These are phyloP conservation scores for Parazoanthus swiftii DNA, from an alignment of 92 coral and sea anemone genomes.

Conservation along the genomic window DNA sequence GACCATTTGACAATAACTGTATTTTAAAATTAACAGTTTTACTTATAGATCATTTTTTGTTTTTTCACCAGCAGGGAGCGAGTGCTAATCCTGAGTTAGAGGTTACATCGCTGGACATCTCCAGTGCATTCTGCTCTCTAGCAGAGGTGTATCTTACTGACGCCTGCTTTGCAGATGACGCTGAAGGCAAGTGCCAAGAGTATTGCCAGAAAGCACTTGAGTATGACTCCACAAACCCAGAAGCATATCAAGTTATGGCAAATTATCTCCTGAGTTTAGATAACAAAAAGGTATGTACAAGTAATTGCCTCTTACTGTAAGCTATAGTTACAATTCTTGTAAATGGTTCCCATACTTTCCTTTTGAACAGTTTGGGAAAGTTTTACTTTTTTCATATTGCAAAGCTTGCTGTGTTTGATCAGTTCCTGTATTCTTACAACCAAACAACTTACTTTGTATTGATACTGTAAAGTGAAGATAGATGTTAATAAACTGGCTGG, in stretches of 20 bases:
- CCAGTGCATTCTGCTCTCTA: slow-evolving; percentile 92
- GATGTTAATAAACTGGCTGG: no score
- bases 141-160: slow-evolving; percentile 98
- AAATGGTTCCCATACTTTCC: no score
- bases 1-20: no score
- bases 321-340: no score
- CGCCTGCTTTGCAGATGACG: slow-evolving; percentile 85
- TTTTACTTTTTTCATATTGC: no score
- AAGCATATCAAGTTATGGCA: slow-evolving; percentile 94
- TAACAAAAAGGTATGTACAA: slow-evolving; percentile 61
- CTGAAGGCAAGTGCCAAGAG: slow-evolving; percentile 78
- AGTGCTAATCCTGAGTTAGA: slow-evolving; percentile 39
- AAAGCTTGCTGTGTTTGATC: no score
- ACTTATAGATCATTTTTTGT: not conserved
- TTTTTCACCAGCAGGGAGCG: slow-evolving; percentile 46
- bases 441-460: no score
- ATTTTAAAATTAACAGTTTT: no score
- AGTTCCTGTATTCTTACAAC: no score
- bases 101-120: slow-evolving; percentile 68
- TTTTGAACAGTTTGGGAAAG: no score
- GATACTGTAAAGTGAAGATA: no score
- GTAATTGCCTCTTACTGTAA: no score
- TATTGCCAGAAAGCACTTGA: slow-evolving; percentile 92
- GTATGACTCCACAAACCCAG: slow-evolving; percentile 83
- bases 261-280: slow-evolving; percentile 91